Evolutionary conservation across 2,113 vertebrate genomes (phyloP).

Genomic region (Hippocampus barbouri): DNA sequence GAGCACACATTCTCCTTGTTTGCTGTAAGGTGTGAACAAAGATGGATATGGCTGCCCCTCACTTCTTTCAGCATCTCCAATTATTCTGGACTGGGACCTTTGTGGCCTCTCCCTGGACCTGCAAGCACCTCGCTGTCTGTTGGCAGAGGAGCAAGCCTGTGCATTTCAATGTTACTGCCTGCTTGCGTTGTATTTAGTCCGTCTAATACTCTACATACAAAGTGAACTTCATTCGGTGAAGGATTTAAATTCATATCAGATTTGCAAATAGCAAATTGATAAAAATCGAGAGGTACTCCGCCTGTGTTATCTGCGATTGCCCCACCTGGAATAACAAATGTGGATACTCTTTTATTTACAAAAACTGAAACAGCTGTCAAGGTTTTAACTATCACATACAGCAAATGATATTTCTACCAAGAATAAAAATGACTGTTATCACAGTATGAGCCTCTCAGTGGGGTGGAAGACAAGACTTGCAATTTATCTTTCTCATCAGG

Average conservation of each 20-base stretch:
- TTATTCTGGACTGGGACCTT: slow-evolving; percentile 9
- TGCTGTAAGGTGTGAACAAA: not conserved
- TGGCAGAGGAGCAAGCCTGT: not conserved
- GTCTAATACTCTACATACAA: not conserved
- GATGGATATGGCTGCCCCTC: not conserved
- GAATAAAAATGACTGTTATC: slow-evolving; percentile 24
- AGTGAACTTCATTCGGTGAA: not conserved
- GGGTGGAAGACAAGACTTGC: slow-evolving; percentile 18
- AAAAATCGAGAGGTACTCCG: too few species aligned
- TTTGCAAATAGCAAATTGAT: not conserved
- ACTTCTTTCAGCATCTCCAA: not conserved
- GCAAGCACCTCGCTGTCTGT: not conserved
- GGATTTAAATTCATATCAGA: not conserved
- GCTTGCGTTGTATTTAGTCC: not conserved
- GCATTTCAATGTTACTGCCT: slow-evolving; percentile 3
- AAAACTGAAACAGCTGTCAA: slow-evolving; percentile 19
- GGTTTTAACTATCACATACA: slow-evolving; percentile 35
- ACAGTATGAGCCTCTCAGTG: slow-evolving; percentile 7
- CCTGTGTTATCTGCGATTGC: not conserved
- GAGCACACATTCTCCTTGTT: not conserved
- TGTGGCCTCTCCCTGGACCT: slow-evolving; percentile 3
- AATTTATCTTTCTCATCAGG: slow-evolving; percentile 19
- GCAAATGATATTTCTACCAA: slow-evolving; percentile 28
- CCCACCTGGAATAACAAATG: slow-evolving; percentile 5
- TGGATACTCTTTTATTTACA: slow-evolving; percentile 4